Conservation (phyloP, 2,113 vertebrate species). For the Gracilinanus agilis region DNA sequence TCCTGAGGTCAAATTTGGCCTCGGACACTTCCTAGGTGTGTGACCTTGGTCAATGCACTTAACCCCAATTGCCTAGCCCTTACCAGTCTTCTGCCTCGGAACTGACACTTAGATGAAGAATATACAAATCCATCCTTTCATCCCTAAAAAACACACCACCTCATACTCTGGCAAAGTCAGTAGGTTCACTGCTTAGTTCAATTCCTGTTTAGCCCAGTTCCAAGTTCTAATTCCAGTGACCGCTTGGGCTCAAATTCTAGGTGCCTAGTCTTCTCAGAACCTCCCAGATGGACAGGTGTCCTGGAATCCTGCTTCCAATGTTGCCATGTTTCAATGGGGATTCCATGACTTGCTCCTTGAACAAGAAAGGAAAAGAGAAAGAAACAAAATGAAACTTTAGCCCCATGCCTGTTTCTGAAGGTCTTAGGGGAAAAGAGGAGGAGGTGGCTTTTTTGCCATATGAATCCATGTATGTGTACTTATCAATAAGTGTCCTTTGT, state of each 20-base stretch:
- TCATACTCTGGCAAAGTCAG: neutral
- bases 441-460: neutral
- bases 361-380: neutral
- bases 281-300: neutral
- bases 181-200: neutral
- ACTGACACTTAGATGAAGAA: no score
- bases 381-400: neutral
- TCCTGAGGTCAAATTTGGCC: no score
- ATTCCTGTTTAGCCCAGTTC: neutral
- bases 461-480: neutral
- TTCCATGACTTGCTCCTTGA: neutral
- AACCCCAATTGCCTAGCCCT: no score
- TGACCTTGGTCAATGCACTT: no score
- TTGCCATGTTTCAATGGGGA: neutral
- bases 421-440: neutral
- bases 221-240: neutral
- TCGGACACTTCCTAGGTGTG: no score
- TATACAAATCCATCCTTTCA: no score
- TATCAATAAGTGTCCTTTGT: neutral
- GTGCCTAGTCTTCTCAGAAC: neutral
- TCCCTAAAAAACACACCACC: neutral
- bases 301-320: neutral
- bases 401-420: neutral
- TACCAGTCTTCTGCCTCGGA: no score
- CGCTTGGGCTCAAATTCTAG: neutral